Evolutionary conservation across 2,888 invertebrate species (phyloP), one percentile per base, ranked within the genome.

Genomic region (Pachydiplax longipennis): DNA sequence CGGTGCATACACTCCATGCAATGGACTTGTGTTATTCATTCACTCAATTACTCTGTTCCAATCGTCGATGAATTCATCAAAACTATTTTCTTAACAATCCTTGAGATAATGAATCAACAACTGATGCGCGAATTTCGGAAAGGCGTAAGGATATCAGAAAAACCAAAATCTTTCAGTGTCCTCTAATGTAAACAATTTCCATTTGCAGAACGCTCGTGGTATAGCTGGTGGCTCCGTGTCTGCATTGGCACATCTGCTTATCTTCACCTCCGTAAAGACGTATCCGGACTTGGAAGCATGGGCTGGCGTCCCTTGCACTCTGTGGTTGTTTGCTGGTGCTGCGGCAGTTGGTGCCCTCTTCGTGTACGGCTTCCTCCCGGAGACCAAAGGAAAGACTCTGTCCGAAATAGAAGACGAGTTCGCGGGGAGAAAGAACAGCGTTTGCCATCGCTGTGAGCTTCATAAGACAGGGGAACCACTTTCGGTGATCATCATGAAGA

Each of bases 161-260:
- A 53, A 15, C 3, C 18, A 53, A 53, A 18, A 53, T 3, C 53
- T 53, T 18, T 18, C 18, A 18, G 18, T 18, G 18, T 18, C 0
- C 15, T 18, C 0, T 53, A 53, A 18, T 18, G 53, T 18, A 53
- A 18, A 10, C 10, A 10, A 53, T 2, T 53, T 53, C 53, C 2
- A 18, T 53, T 53, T 53, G 6, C n/a, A 87, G 87, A 25, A 58
- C 25, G 96, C 96, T 2, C 94, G 97, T 92, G 96, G 97, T 0
- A 95, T 96, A 0, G 95, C 96, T 95, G 96, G 96, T 0, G 97
- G 97, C 0, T 94, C 96, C 0, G 96, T 97, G 0, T 95, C 96
- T 0, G 96, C 96, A 91, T 95, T 97, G 90, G 97, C 96, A 0
- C 97, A 97, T 92, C 93, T 96, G 3, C 94, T 97, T 22, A 96